Evolutionary conservation across 2,113 vertebrate genomes (phyloP).

Genomic region (Hydrochoerus hydrochaeris): DNA sequence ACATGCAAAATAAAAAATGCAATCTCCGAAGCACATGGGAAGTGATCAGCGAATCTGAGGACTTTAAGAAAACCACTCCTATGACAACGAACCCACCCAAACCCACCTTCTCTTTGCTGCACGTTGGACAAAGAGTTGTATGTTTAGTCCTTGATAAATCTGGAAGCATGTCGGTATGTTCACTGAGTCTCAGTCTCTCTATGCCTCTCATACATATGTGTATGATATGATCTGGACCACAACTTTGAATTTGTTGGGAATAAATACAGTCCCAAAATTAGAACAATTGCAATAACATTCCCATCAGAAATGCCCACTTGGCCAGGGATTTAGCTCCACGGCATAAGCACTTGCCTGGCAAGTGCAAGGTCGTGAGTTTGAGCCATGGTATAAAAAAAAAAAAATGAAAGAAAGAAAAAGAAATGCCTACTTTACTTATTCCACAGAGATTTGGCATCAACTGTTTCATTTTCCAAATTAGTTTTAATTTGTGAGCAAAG

Average conservation of each 20-base stretch:
- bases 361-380: too few species aligned
- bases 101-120: constrained; percentile 80
- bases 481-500: not conserved
- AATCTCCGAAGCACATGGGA: constrained; percentile 83
- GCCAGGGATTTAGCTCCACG: not conserved
- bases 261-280: not conserved
- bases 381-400: too few species aligned
- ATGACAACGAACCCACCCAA: constrained; percentile 59
- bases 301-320: not conserved
- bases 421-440: not conserved
- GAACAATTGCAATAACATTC: not conserved
- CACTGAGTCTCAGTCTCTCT: not conserved
- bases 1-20: constrained; percentile 84
- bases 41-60: constrained; percentile 82
- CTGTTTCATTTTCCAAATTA: not conserved
- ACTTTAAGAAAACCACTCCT: constrained; percentile 78
- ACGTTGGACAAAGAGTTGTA: constrained; percentile 79
- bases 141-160: constrained; percentile 87
- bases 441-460: not conserved
- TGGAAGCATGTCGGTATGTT: constrained; percentile 82
- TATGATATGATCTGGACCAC: not conserved
- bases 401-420: not conserved
- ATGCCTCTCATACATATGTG: not conserved
- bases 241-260: not conserved
- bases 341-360: too few species aligned